Base-by-base conservation (phyloP, 1,140 invertebrate genomes). In the Proctacanthus coquilletti region DNA sequence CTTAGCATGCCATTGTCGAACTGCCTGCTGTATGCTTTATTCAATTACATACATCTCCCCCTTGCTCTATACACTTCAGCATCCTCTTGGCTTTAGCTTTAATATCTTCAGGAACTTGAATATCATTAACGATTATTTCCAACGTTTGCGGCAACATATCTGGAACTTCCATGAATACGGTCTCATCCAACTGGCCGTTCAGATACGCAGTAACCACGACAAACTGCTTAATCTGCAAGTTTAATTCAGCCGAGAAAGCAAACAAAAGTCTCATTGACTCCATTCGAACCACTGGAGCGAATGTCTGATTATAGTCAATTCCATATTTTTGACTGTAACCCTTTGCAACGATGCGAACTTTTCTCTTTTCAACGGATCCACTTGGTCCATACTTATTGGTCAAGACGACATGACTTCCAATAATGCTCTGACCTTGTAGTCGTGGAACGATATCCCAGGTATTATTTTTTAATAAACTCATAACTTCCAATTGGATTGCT, bases 121-220 rank as follows among this genome's bases (percentile, higher is more conserved):
- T n/a, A n/a, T n/a, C n/a, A n/a, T n/a, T n/a, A n/a, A n/a, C n/a
- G n/a, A n/a, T n/a, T n/a, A n/a, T n/a, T n/a, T n/a, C n/a, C n/a
- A n/a, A n/a, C n/a, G n/a, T n/a, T n/a, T n/a, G n/a, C 23, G 23
- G 23, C 13, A 27, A 13, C 8, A 27, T 27, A 8, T 8, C 8
- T 13, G 23, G 13, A 13, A 9, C 23, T 27, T 49, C 34, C 53
- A 63, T 58, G 36, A 44, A 56, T 9, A 61, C 39, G 21, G 49
- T 40, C 43, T 56, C 49, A 25, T 55, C 42, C 9, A 60, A 31
- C 5, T 49, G 38, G 9, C 47, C 52, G 42, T 64, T 42, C 8
- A 64, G 38, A 50, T 58, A 64, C 2, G 61, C 62, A 32, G 50
- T 62, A 18, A 43, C 43, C 11, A 63, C 44, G 48, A 63, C 56